Base-by-base conservation (phyloP, 2,797 vertebrate genomes). In the Tragelaphus oryx region DNA sequence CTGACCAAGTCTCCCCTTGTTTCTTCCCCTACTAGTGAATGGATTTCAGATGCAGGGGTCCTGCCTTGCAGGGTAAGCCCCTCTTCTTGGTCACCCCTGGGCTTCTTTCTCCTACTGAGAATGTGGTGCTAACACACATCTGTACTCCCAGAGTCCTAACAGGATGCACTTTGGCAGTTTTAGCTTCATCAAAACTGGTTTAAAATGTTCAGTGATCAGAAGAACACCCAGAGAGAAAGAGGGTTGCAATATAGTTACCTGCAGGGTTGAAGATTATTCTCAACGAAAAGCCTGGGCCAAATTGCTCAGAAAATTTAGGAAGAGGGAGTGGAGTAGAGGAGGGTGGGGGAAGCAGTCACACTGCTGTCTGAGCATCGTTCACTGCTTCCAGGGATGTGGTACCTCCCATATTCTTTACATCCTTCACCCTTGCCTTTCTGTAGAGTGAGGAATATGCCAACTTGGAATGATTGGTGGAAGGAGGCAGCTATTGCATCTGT, bases 181-280 rank as follows among this genome's bases (percentile, higher is more conserved):
- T 9, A 89, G 59, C 50, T 87, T 88, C 75, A 89, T 76, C 62
- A 82, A 80, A 96, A 55, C 50, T 54, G 90, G 44, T 86, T 90
- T 44, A 83, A 95, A 60, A 93, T 20, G 30, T 57, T 88, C 65
- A 28, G 10, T 68, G 68, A 89, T 68, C 65, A 87, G 60, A 60
- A 92, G 48, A 91, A 68, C 41, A 74, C 33, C 28, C 26, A 44
- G 81, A 60, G 84, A 92, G 60, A 87, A 92, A 76, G 24, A 1
- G 16, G 52, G 46, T 8, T 46, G 33, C 18, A 1, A 16, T 3
- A 10, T 2, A 13, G 3, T 44, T 87, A 68, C 6, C 46, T 71
- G 57, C 28, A 91, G 83, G 22, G 75, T 17, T 14, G 74, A 50
- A 85, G 50, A 74, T 33, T 10, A 3, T 89, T 79, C 50, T 92